A percentile compares a stretch with the other conserved stretches of the same genome.
Evolutionary conservation across 1,140 invertebrate species (phyloP).

Genomic region (Atopsyche davidsoni): DNA sequence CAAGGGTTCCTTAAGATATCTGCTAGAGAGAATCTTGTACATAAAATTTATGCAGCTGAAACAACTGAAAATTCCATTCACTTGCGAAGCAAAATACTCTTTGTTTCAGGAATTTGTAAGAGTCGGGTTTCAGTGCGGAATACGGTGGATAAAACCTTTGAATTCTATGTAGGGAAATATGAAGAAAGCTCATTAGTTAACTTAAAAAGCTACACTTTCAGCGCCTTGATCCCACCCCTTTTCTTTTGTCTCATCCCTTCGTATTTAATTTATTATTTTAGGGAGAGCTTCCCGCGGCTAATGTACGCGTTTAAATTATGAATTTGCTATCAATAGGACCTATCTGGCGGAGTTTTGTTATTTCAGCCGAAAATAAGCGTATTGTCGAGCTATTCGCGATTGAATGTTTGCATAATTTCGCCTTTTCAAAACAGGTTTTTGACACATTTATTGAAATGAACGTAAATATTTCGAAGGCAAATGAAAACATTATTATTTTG

Average conservation of each 20-base stretch:
- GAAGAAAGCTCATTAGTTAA: slow-evolving; percentile 31
- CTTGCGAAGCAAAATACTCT: neutral
- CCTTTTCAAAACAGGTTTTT: slow-evolving; percentile 16
- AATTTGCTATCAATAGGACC: slow-evolving; percentile 20
- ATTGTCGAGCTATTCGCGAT: slow-evolving; percentile 7
- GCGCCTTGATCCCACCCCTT: slow-evolving; percentile 28
- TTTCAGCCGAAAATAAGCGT: slow-evolving; percentile 24
- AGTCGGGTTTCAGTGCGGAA: neutral
- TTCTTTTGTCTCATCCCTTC: slow-evolving; percentile 28
- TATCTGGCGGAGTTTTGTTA: slow-evolving; percentile 25
- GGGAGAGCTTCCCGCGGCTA: slow-evolving; percentile 12
- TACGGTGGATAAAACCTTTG: neutral
- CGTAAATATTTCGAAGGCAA: slow-evolving; percentile 18
- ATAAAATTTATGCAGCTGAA: slow-evolving; percentile 8
- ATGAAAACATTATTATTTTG: too few species aligned
- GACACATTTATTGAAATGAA: slow-evolving; percentile 8
- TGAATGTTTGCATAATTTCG: slow-evolving; percentile 21
- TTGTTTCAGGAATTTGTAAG: neutral
- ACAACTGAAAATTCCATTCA: neutral
- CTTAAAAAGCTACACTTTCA: slow-evolving; percentile 29
- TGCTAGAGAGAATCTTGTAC: slow-evolving; percentile 28
- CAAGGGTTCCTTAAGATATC: slow-evolving; percentile 23
- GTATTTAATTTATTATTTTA: slow-evolving; percentile 30
- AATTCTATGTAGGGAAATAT: slow-evolving; percentile 4
- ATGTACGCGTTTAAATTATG: slow-evolving; percentile 15